phyloP scores from a whole-genome alignment of 2,888 invertebrate genomes.

The Chromoteleia sp. region DNA sequence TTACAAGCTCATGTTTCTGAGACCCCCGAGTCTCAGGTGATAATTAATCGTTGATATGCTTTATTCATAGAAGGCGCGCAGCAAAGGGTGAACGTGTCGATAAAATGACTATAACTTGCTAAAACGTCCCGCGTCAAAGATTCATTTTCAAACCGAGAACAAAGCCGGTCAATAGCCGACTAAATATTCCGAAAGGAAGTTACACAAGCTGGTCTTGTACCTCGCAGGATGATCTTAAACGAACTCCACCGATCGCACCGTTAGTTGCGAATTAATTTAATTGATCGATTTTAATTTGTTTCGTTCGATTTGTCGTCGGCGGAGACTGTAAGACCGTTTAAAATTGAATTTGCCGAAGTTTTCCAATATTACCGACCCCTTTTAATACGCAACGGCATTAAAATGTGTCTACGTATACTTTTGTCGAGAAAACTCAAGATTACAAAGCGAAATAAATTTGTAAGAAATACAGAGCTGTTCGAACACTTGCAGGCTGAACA shows the following conservation, averaged over 20 bases:
- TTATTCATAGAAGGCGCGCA: constrained; percentile 40
- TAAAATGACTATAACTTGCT: constrained; percentile 44
- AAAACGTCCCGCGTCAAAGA: constrained; percentile 39
- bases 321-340: not conserved
- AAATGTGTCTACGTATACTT: no score
- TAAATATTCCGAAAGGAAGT: constrained; percentile 11
- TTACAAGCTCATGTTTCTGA: constrained; percentile 55
- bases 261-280: constrained; percentile 9
- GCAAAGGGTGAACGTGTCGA: constrained; percentile 42
- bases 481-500: no score
- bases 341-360: not conserved
- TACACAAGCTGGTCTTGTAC: not conserved
- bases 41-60: constrained; percentile 63
- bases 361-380: constrained; percentile 2
- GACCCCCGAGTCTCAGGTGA: constrained; percentile 43
- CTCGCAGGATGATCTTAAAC: constrained; percentile 2
- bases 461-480: no score
- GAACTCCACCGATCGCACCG: not conserved
- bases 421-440: no score
- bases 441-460: no score
- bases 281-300: constrained; percentile 9
- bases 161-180: constrained; percentile 26
- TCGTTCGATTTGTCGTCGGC: not conserved
- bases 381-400: no score
- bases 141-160: constrained; percentile 16